Conservation (phyloP, 2,113 vertebrate species). For the Edolisoma coerulescens region DNA sequence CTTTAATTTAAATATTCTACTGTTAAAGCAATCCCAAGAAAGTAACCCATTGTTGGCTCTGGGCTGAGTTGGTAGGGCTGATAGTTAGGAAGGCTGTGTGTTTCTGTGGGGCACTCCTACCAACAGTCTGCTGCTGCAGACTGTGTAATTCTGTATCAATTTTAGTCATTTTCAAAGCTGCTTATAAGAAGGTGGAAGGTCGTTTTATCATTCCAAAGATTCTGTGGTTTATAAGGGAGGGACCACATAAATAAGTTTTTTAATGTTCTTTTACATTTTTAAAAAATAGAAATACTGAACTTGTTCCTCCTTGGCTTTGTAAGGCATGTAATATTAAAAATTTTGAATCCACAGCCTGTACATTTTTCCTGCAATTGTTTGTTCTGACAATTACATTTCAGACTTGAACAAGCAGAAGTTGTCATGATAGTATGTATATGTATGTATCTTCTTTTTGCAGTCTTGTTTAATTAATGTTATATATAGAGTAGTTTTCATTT, state of each 20-base stretch:
- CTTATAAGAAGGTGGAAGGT: neutral
- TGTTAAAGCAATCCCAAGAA: neutral
- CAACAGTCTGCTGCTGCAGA: neutral
- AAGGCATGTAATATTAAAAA: neutral
- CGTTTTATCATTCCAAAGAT: neutral
- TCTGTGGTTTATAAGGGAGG: neutral
- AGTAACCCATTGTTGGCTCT: neutral
- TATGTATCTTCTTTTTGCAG: neutral
- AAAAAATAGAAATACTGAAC: neutral
- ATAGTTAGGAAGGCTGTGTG: neutral
- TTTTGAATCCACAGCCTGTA: neutral
- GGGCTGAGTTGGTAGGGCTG: neutral
- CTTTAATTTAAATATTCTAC: neutral
- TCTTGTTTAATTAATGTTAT: neutral
- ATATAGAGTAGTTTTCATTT: neutral
- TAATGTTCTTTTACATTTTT: neutral
- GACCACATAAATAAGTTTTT: neutral
- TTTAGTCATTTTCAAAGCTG: neutral
- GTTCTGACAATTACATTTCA: neutral
- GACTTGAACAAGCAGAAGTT: neutral
- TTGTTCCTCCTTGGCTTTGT: neutral
- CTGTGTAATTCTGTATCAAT: neutral
- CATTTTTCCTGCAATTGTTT: neutral
- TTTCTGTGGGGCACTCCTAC: neutral
- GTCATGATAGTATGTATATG: neutral